Percentiles rank a stretch among this genome's conserved stretches.
Conservation (phyloP, 1,140 invertebrate species). For the Hypothenemus hampei region DNA sequence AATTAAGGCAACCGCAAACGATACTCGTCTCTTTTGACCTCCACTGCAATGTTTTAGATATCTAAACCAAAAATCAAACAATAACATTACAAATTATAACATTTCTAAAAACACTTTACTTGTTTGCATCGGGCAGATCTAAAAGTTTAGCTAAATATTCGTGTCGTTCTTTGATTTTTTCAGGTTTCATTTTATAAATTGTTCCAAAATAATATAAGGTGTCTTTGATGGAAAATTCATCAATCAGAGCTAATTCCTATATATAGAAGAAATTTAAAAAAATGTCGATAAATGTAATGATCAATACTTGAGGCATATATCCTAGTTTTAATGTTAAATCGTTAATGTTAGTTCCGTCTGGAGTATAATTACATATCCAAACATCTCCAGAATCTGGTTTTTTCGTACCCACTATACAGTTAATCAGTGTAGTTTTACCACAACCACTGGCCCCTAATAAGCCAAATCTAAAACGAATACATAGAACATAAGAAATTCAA, state of each 20-base stretch:
- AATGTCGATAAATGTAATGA: background rate
- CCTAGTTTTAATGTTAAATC: constrained; percentile 73
- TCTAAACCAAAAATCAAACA: constrained; percentile 11
- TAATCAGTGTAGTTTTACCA: constrained; percentile 79
- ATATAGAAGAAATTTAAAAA: background rate
- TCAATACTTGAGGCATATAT: constrained; percentile 73
- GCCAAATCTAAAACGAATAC: constrained; percentile 64
- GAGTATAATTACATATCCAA: constrained; percentile 70
- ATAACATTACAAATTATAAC: background rate
- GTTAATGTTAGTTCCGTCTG: constrained; percentile 65
- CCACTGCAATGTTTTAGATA: constrained; percentile 70
- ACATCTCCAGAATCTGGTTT: constrained; percentile 70
- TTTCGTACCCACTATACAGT: constrained; percentile 76
- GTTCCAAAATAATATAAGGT: constrained; percentile 85
- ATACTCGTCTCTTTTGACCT: constrained; percentile 82
- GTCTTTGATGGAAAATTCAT: constrained; percentile 80
- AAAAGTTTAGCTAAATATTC: constrained; percentile 65
- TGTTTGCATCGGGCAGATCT: constrained; percentile 61
- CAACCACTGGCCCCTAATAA: constrained; percentile 80
- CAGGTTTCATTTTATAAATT: constrained; percentile 72
- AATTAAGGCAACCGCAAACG: constrained; percentile 79
- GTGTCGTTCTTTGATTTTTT: constrained; percentile 62
- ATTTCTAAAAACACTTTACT: constrained; percentile 18
- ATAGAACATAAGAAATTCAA: background rate
- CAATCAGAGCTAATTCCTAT: constrained; percentile 80